Base-by-base conservation (phyloP, 1,140 invertebrate species). In the Solenopsis fugax region DNA sequence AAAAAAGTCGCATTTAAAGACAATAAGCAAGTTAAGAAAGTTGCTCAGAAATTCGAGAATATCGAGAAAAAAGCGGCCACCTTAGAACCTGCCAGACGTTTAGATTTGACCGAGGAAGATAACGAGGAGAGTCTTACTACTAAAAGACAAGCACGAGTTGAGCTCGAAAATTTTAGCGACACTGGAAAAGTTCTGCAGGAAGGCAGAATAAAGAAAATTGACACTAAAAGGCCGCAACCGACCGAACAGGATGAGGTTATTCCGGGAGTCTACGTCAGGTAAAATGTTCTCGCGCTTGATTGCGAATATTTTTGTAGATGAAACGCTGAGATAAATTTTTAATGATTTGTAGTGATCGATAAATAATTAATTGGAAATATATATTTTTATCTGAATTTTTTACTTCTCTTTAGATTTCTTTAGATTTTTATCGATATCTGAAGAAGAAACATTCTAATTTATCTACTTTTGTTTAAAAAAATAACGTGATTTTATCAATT, bases 181-280 rank as follows among this genome's bases (percentile, higher is more conserved):
- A 88, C 92, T 24, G 94, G 95, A 4, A 84, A 84, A 54, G 90
- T 94, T 6, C 77, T 95, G 3, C 90, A 94, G 9, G 93, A 95
- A 29, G 92, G 94, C 7, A 92, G 92, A 12, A 67, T 91, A 10
- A 90, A 85, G 50, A 93, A 91, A 88, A 21, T 91, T 16, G 92
- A 93, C 48, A 76, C 69, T 24, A 87, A 91, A 34, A 92, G 88
- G 37, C 77, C 88, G 56, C 81, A 73, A 9, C 24, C 50, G 0
- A 87, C 91, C 37, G 88, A 80, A 54, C 91, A 93, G 24, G 93
- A 95, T 7, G 90, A 93, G 0, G 76, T 92, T 69, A 92, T 95
- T 54, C 90, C 94, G 1, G 93, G 94, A 2, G 93, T 95, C 24
- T 92, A 93, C 65, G 82, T 95, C 62, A 95, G 94, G 94, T 95